Percentiles rank a stretch among this genome's conserved stretches.
These are phyloP conservation scores for Montipora foliosa DNA, from an alignment of 64 coral and sea anemone genomes.

Conservation along the genomic window DNA sequence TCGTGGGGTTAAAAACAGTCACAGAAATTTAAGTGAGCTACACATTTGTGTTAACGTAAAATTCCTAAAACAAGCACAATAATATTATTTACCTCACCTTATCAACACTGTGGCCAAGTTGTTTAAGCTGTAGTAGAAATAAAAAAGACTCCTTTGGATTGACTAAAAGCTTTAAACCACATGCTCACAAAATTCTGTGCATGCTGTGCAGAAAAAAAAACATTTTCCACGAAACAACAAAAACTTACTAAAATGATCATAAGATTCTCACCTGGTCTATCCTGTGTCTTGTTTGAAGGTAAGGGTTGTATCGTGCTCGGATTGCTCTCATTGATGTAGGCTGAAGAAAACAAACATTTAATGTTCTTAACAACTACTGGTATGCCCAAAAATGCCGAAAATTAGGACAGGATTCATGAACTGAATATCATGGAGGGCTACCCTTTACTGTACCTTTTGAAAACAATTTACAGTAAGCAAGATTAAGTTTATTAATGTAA, in stretches of 20 bases:
- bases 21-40: no score
- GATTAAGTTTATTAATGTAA: no score
- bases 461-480: no score
- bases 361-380: neutral
- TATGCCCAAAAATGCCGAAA: no score
- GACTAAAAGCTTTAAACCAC: neutral
- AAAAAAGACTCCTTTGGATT: neutral
- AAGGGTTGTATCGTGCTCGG: slow-evolving; percentile 96
- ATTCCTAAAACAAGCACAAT: no score
- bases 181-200: neutral
- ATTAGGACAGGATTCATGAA: no score
- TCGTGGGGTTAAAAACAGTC: no score
- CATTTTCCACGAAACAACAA: neutral
- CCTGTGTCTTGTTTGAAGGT: slow-evolving; percentile 94
- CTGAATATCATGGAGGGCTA: no score
- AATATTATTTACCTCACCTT: slow-evolving; percentile 70
- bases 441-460: no score
- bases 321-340: slow-evolving; percentile 99
- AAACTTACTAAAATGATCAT: neutral
- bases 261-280: slow-evolving; percentile 81
- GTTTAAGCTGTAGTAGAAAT: slow-evolving; percentile 76
- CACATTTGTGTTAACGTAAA: no score
- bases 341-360: slow-evolving; percentile 48
- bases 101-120: slow-evolving; percentile 97
- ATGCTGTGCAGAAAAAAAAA: no score